Evolutionary conservation across 2,888 invertebrate species (phyloP).

Genomic region (Epicampocera succincta): DNA sequence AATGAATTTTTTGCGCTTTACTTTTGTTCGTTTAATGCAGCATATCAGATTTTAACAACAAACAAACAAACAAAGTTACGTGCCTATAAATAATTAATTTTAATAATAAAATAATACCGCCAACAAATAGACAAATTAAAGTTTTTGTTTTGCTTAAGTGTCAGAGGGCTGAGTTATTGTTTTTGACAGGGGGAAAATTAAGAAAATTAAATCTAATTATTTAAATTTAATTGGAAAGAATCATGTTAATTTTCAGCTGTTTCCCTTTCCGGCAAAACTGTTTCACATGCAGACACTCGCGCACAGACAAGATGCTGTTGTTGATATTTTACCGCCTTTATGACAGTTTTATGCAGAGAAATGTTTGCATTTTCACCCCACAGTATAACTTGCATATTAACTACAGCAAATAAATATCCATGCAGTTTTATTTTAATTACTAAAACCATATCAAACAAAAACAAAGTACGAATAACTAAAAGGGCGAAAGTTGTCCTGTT

Average conservation of each 20-base stretch:
- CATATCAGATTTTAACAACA: conserved; percentile 17
- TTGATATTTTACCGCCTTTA: neutral
- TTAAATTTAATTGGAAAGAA: conserved; percentile 14
- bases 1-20: conserved; percentile 1
- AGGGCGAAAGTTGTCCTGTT: too few species aligned
- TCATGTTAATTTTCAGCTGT: neutral
- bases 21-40: conserved; percentile 6
- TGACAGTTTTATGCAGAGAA: neutral
- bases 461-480: neutral
- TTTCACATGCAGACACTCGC: neutral
- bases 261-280: neutral
- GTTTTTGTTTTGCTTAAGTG: neutral
- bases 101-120: neutral
- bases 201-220: conserved; percentile 36
- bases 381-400: neutral
- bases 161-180: neutral
- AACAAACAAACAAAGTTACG: conserved; percentile 32
- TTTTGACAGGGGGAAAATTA: conserved; percentile 1
- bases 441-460: conserved; percentile 2
- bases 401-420: conserved; percentile 5
- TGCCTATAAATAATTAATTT: conserved; percentile 39
- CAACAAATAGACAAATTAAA: neutral
- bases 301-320: neutral
- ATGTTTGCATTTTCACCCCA: conserved; percentile 4
- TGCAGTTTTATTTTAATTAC: conserved; percentile 36